phyloP scores from a whole-genome alignment of 2,113 vertebrate genomes.

The Megaceryle maxima region DNA sequence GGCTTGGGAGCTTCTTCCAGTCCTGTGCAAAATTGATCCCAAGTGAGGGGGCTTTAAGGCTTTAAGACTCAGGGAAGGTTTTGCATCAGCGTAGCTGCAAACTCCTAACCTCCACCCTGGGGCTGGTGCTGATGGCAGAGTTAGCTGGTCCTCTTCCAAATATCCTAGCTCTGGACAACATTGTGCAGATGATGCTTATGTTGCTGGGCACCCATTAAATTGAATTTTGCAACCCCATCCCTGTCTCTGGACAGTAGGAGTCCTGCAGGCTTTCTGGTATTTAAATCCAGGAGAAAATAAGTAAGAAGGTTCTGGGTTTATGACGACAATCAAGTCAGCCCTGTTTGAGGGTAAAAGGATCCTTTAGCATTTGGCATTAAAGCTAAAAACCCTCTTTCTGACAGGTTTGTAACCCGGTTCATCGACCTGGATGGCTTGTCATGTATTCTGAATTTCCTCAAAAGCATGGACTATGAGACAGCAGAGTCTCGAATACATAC shows the following conservation, averaged over 20 bases:
- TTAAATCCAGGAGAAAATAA: not conserved
- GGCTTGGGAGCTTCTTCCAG: not conserved
- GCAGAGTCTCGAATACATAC: slow-evolving; percentile 98
- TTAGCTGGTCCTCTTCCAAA: not conserved
- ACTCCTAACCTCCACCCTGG: not conserved
- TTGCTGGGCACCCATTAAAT: not conserved
- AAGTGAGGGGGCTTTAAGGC: not conserved
- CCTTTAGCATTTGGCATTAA: not conserved
- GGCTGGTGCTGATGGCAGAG: not conserved
- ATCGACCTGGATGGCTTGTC: slow-evolving; percentile 97
- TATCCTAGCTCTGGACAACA: not conserved
- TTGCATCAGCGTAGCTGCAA: not conserved
- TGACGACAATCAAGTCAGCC: not conserved
- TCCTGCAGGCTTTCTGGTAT: not conserved
- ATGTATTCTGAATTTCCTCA: slow-evolving; percentile 96
- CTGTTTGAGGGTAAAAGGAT: not conserved
- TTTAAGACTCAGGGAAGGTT: not conserved
- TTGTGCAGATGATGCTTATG: not conserved
- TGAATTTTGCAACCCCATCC: not conserved
- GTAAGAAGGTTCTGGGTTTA: not conserved
- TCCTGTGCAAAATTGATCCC: not conserved
- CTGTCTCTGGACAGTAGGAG: not conserved
- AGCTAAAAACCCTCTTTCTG: not conserved
- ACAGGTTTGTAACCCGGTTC: slow-evolving; percentile 97
- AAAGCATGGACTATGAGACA: slow-evolving; percentile 99